Conservation (phyloP, 2,888 invertebrate species). For the Calliphora vomitoria region DNA sequence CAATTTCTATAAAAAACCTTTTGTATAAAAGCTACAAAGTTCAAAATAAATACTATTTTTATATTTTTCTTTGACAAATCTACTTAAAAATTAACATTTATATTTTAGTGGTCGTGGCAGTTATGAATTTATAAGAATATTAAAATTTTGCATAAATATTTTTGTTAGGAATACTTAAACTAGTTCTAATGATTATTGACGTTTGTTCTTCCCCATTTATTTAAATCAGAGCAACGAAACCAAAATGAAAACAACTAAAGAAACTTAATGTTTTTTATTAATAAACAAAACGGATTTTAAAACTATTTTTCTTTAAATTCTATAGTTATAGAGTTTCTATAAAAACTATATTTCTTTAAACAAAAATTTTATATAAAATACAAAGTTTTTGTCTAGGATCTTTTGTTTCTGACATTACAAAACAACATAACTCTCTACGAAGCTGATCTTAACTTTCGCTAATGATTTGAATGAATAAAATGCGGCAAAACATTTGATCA, state of each 20-base stretch:
- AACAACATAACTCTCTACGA: neutral
- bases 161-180: neutral
- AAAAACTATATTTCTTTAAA: no score
- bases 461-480: neutral
- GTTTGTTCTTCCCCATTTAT: neutral
- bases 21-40: no score
- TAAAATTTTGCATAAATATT: neutral
- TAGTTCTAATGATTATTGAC: neutral
- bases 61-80: neutral
- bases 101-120: neutral
- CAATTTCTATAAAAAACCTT: no score
- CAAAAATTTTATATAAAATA: neutral
- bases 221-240: neutral
- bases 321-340: no score
- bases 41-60: neutral
- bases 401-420: slow-evolving; percentile 37
- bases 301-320: no score
- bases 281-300: neutral
- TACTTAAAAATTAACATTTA: neutral
- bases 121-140: neutral
- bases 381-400: slow-evolving; percentile 48
- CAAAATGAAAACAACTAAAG: neutral
- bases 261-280: neutral
- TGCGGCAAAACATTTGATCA: neutral
- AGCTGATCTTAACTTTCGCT: slow-evolving; percentile 4